These are phyloP conservation scores for Mylabris sibirica DNA, from an alignment of 2,888 invertebrate species.

Conservation along the genomic window DNA sequence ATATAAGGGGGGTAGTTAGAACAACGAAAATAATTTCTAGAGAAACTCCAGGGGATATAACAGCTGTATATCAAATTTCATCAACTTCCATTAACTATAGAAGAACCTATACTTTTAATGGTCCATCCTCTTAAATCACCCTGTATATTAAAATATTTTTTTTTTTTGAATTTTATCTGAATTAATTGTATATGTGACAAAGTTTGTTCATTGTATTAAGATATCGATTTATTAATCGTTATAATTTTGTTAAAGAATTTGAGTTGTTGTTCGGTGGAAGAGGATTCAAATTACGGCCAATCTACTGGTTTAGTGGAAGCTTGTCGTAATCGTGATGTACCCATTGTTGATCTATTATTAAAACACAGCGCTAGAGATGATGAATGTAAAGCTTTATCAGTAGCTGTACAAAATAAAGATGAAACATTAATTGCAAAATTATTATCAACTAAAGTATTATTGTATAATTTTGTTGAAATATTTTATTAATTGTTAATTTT, in stretches of 20 bases:
- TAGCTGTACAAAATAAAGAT: conserved; percentile 78
- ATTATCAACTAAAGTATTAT: conserved; percentile 77
- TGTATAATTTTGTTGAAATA: background rate
- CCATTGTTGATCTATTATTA: conserved; percentile 79
- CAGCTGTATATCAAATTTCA: no score
- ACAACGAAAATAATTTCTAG: no score
- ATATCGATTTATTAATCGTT: no score
- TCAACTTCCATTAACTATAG: no score
- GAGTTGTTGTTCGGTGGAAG: conserved; percentile 61
- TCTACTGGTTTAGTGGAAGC: conserved; percentile 74
- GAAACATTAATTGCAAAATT: conserved; percentile 80
- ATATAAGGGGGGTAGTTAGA: no score
- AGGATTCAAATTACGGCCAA: conserved; percentile 61
- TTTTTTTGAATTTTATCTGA: no score
- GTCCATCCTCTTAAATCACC: no score
- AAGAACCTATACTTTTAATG: no score
- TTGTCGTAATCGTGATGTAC: conserved; percentile 71
- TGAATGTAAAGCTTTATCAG: conserved; percentile 80
- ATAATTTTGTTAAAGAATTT: conserved; percentile 45
- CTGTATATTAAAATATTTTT: no score
- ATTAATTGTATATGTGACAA: no score
- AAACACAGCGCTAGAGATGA: conserved; percentile 88
- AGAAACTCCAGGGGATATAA: no score
- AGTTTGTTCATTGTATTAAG: no score
- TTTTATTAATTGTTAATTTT: conserved; percentile 35